These are phyloP conservation scores for Agelas oroides DNA, from an alignment of 37 sponge, comb jelly and placozoan species.

Conservation along the genomic window DNA sequence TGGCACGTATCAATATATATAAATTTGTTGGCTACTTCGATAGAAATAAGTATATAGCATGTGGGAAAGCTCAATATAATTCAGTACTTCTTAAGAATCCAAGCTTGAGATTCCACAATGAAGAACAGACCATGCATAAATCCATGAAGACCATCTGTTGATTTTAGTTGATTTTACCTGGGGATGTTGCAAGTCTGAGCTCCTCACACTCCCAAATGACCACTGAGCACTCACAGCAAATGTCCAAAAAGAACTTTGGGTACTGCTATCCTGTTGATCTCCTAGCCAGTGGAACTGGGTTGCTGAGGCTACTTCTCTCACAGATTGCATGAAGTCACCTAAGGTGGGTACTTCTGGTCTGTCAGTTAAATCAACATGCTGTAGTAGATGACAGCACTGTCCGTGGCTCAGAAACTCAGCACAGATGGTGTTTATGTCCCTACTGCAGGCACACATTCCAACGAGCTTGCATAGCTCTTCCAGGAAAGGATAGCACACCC, in stretches of 20 bases:
- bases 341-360: not conserved
- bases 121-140: no score
- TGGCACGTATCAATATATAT: no score
- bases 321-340: not conserved
- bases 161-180: conserved; percentile 32
- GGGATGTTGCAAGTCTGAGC: conserved; percentile 9
- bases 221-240: conserved; percentile 23
- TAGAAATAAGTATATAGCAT: no score
- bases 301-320: no score
- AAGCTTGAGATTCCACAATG: no score
- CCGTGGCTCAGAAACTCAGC: not conserved
- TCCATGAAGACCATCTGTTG: no score
- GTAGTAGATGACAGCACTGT: not conserved
- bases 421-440: no score
- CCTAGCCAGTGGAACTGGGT: not conserved
- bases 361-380: not conserved
- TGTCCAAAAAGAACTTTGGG: not conserved
- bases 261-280: not conserved
- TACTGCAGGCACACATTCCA: not conserved
- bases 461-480: not conserved
- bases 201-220: conserved; percentile 1
- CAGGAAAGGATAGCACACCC: not conserved
- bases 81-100: no score
- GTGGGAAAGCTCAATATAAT: no score
- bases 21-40: no score